phyloP scores from a whole-genome alignment of 1,140 invertebrate genomes.

The Oncopodura yosiiana region DNA sequence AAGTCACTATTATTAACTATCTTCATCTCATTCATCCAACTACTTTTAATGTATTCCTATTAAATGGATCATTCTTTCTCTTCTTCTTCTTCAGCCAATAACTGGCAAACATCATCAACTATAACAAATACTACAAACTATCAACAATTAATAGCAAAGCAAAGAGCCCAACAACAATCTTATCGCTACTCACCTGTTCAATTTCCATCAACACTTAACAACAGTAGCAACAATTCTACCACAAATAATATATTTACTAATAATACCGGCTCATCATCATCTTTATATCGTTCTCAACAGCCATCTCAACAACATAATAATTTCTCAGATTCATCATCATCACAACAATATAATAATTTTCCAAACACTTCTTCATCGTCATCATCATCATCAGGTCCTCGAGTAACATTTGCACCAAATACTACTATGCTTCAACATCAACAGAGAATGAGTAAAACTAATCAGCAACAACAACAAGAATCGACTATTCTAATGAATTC shows the following conservation, averaged over 20 bases:
- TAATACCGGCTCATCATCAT: no score
- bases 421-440: neutral
- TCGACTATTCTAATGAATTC: neutral
- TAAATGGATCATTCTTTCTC: conserved; percentile 24
- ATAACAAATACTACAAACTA: conserved; percentile 1
- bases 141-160: conserved; percentile 6
- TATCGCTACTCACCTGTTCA: neutral
- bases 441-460: neutral
- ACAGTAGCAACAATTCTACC: neutral
- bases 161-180: conserved; percentile 11
- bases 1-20: no score
- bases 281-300: no score
- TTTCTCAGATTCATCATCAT: no score
- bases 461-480: neutral
- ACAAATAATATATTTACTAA: neutral
- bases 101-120: conserved; percentile 5
- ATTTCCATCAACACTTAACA: neutral
- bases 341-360: neutral
- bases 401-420: neutral
- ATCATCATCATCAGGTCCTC: no score
- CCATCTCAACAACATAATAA: no score
- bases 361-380: neutral
- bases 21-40: no score
- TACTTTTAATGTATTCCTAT: neutral
- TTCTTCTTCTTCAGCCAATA: no score